phyloP scores from a whole-genome alignment of 2,797 vertebrate species.

The Molothrus aeneus region DNA sequence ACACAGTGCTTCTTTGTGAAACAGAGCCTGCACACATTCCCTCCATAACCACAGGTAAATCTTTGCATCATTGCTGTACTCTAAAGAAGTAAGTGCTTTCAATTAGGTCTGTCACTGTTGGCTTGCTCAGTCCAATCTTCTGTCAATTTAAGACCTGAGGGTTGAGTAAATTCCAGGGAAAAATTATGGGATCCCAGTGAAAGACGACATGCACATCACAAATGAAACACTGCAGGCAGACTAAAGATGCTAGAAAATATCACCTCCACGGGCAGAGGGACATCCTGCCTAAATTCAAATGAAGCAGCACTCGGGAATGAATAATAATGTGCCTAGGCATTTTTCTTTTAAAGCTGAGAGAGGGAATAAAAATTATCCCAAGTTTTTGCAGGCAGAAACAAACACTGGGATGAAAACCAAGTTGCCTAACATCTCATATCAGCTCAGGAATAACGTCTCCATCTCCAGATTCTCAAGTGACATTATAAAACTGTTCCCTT shows the following conservation, averaged over 20 bases:
- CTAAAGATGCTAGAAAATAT: neutral
- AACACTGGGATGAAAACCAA: neutral
- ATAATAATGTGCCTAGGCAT: neutral
- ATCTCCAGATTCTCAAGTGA: neutral
- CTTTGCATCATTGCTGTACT: neutral
- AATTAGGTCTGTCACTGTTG: neutral
- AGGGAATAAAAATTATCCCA: neutral
- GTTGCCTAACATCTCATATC: neutral
- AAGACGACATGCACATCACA: neutral
- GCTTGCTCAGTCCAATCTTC: neutral
- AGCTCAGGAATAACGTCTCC: neutral
- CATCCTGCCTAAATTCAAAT: neutral
- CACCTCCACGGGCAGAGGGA: neutral
- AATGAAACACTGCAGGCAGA: neutral
- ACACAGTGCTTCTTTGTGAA: slow-evolving; percentile 39
- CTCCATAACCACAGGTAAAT: slow-evolving; percentile 34
- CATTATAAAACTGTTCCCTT: neutral
- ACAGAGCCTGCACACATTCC: slow-evolving; percentile 4
- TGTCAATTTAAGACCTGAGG: slow-evolving; percentile 1
- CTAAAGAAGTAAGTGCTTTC: slow-evolving; percentile 10
- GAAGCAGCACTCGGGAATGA: neutral
- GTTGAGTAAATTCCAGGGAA: neutral
- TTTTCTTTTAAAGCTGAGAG: neutral
- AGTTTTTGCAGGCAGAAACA: neutral
- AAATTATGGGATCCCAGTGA: neutral